Base-by-base conservation (phyloP, 2,113 vertebrate species). In the Chloebia gouldiae region DNA sequence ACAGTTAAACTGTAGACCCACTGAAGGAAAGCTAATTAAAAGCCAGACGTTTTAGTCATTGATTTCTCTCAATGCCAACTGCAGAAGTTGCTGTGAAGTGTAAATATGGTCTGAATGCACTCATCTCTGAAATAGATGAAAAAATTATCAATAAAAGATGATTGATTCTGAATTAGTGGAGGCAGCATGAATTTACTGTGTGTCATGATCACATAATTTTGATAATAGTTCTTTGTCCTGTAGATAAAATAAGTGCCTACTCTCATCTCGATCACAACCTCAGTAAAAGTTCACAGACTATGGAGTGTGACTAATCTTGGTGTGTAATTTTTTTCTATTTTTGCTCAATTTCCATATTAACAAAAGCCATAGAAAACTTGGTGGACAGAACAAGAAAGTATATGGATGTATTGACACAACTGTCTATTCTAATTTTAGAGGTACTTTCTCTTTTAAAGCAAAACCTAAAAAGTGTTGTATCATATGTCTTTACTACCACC, bases 1-100 rank as follows among this genome's bases (percentile, higher is more conserved):
- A 79, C 51, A 53, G 56, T 91, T 86, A 64, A 91, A 93, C 77
- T 84, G 21, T 65, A 93, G 56, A 40, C 9, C 20, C 21, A 89
- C 86, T 81, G 81, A 68, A 64, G 53, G 81, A 84, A 63, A 95
- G 59, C 69, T 93, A 92, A 94, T 84, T 95, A 93, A 94, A 92
- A 95, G 73, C 61, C n/a, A 68, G 71, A 77, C 3, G 18, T 78
- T 94, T 72, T 83, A 81, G 88, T 88, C 72, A 73, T 80, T 81
- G 63, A 56, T 95, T 93, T 93, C 65, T 63, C 65, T 88, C 60
- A 71, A 28, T 94, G 65, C 69, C 64, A 71, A 95, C 57, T 86
- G 77, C 65, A 89, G 65, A 61, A 91, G 53, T 68, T 78, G 65
- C 86, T 92, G 91, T 93, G 73, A 96, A 89, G 91, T 91, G 65